These are phyloP conservation scores for Lipophrys pholis DNA, from an alignment of 2,113 vertebrate species.

Conservation along the genomic window DNA sequence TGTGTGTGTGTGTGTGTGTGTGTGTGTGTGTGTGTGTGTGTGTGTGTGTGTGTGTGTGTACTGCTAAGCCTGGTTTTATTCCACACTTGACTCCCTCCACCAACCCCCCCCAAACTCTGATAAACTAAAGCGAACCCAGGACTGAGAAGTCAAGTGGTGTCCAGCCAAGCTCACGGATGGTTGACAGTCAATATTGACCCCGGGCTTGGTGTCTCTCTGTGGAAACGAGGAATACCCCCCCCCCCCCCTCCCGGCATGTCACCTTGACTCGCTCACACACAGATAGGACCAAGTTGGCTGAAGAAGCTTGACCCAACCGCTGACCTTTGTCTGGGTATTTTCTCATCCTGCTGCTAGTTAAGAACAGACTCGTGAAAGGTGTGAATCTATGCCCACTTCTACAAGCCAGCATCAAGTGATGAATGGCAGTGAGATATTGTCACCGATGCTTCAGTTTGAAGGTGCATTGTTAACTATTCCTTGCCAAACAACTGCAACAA, in stretches of 20 bases:
- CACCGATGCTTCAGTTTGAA: conserved; percentile 71
- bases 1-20: neutral
- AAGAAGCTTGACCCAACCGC: conserved; percentile 63
- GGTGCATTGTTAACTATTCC: conserved; percentile 61
- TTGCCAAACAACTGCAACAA: conserved; percentile 60
- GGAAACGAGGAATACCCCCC: conserved; percentile 54
- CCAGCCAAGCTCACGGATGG: conserved; percentile 76
- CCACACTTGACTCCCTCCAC: conserved; percentile 15
- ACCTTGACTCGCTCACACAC: conserved; percentile 57
- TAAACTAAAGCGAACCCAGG: conserved; percentile 58
- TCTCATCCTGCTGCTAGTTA: conserved; percentile 75
- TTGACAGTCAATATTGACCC: conserved; percentile 81
- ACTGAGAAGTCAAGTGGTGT: conserved; percentile 69
- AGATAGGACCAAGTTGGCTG: conserved; percentile 40
- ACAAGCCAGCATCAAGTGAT: conserved; percentile 55
- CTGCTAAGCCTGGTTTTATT: conserved; percentile 32
- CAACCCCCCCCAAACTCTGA: conserved; percentile 6
- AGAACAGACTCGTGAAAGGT: conserved; percentile 53
- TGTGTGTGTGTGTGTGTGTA: neutral
- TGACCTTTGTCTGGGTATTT: conserved; percentile 75
- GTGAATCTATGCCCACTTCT: conserved; percentile 55
- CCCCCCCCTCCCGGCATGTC: conserved; percentile 44
- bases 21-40: neutral
- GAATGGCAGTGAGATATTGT: conserved; percentile 71
- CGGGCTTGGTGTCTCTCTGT: conserved; percentile 68